These are phyloP conservation scores for Apotomis capreana DNA, from an alignment of 2,888 invertebrate genomes.

Conservation along the genomic window DNA sequence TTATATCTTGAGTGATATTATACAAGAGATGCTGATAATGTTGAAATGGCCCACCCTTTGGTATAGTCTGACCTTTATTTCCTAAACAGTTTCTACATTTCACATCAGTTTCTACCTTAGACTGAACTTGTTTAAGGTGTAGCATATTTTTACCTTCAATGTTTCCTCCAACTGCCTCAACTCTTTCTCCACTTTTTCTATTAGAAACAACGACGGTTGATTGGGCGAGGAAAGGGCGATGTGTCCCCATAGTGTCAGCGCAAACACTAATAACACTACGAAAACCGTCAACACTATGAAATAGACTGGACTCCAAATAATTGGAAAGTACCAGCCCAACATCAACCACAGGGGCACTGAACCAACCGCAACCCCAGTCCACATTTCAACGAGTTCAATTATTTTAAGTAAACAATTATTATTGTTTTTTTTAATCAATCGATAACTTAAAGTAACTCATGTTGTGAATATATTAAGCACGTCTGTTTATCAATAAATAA, in stretches of 20 bases:
- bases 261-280: conserved; percentile 61
- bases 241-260: conserved; percentile 84
- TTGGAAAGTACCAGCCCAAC: conserved; percentile 67
- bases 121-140: background rate
- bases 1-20: too few relatives aligned
- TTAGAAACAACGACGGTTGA: conserved; percentile 83
- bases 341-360: conserved; percentile 60
- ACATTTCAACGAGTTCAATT: conserved; percentile 52
- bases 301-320: conserved; percentile 64
- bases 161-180: conserved; percentile 84
- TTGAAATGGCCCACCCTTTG: too few relatives aligned
- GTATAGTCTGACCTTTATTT: too few relatives aligned
- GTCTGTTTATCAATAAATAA: background rate
- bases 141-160: conserved; percentile 79
- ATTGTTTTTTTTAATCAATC: conserved; percentile 29
- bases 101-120: too few relatives aligned
- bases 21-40: too few relatives aligned
- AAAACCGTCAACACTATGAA: conserved; percentile 62
- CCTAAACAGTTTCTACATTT: too few relatives aligned
- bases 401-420: conserved; percentile 7
- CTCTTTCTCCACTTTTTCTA: conserved; percentile 85
- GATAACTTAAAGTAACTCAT: conserved; percentile 29
- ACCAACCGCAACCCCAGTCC: conserved; percentile 61
- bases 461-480: conserved; percentile 13
- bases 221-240: conserved; percentile 86